phyloP scores from a whole-genome alignment of 2,113 vertebrate genomes.

The Erythrocercus mccallii region DNA sequence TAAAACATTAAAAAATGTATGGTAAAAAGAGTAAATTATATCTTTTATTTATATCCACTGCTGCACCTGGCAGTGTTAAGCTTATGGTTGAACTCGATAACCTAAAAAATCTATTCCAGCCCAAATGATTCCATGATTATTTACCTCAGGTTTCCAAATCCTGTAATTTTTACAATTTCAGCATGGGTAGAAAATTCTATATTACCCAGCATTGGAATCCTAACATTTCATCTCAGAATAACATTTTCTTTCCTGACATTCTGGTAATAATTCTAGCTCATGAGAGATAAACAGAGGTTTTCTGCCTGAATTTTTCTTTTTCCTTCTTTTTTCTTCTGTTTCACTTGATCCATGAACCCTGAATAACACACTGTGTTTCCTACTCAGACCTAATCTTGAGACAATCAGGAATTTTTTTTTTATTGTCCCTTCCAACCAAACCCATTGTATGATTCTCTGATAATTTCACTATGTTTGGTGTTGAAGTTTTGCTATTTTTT shows the following conservation, averaged over 20 bases:
- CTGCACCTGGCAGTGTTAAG: background rate
- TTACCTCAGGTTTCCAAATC: background rate
- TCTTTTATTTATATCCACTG: background rate
- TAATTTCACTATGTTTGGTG: background rate
- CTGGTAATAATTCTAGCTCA: background rate
- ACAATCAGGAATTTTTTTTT: background rate
- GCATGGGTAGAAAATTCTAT: background rate
- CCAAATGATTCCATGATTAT: background rate
- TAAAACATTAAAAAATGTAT: accelerated
- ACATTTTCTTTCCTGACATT: background rate
- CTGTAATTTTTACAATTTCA: background rate
- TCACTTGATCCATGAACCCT: background rate
- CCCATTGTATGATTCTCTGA: too few species aligned
- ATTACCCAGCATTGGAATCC: background rate
- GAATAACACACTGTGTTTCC: background rate
- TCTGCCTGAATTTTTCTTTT: background rate
- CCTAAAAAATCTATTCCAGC: background rate
- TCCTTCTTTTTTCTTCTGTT: background rate
- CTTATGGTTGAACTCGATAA: background rate
- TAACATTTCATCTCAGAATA: background rate
- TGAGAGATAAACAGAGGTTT: background rate
- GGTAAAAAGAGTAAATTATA: too few species aligned
- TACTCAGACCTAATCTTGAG: background rate
- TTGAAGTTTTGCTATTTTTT: accelerated
- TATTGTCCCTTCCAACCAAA: background rate